Percentiles rank a stretch among this genome's conserved stretches.
Conservation (phyloP, 2,797 vertebrate species). For the Poliocrania exsul region DNA sequence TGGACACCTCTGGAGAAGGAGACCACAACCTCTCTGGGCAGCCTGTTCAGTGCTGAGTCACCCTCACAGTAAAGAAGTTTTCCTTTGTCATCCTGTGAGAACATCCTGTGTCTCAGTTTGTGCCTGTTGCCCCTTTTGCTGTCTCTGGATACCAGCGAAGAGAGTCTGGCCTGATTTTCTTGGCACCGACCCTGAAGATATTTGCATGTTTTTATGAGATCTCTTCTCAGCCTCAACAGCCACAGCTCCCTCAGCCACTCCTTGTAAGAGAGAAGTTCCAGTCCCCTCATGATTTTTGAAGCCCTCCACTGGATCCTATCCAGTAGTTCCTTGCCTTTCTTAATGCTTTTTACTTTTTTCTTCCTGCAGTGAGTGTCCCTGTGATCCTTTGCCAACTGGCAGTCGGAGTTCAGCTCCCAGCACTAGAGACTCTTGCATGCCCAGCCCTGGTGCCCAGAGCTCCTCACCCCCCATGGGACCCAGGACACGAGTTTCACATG, state of each 20-base stretch:
- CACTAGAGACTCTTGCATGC: background rate
- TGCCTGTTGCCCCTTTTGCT: background rate
- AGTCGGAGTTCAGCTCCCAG: background rate
- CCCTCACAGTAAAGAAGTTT: background rate
- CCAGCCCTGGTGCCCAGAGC: background rate
- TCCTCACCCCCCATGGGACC: fast-evolving
- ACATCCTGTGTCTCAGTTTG: background rate
- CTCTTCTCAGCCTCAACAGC: background rate
- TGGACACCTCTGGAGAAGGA: background rate
- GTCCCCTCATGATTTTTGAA: background rate
- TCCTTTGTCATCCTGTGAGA: background rate
- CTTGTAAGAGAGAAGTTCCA: background rate
- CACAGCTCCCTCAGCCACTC: background rate
- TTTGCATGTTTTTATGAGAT: fast-evolving
- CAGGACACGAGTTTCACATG: fast-evolving
- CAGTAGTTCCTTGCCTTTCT: background rate
- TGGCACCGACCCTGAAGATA: background rate
- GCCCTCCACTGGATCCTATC: background rate
- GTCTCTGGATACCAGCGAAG: fast-evolving
- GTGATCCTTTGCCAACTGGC: background rate
- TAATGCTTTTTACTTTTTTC: background rate
- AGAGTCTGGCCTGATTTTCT: background rate
- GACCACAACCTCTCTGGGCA: background rate
- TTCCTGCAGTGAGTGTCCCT: background rate
- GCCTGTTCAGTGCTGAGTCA: background rate